Percentiles rank a stretch among this genome's conserved stretches.
Conservation (phyloP, 1,140 invertebrate genomes). For the Scaptomyza pallida region DNA sequence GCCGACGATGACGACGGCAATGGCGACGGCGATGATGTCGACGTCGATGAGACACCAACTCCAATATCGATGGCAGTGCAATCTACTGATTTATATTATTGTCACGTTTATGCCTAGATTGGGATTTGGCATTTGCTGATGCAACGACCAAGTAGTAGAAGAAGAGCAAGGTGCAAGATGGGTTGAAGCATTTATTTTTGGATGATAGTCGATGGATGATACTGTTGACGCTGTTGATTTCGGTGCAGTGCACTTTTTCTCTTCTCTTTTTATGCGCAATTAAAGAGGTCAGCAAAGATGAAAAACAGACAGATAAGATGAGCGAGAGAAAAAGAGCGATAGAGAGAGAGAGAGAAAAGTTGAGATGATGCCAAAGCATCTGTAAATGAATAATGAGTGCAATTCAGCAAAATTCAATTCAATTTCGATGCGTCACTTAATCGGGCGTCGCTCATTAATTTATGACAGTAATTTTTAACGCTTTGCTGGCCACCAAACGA, state of each 20-base stretch:
- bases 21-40: constrained; percentile 15
- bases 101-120: constrained; percentile 74
- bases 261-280: constrained; percentile 65
- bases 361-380: constrained; percentile 43
- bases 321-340: too few species aligned
- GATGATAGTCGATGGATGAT: constrained; percentile 1
- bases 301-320: neutral
- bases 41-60: constrained; percentile 1
- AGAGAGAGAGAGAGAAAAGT: neutral
- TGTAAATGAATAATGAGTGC: constrained; percentile 81
- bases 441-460: constrained; percentile 71
- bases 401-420: constrained; percentile 79
- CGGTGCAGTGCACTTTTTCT: constrained; percentile 59
- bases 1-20: constrained; percentile 34
- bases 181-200: constrained; percentile 2
- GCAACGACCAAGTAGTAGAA: too few species aligned
- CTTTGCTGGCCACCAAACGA: constrained; percentile 64
- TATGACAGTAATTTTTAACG: constrained; percentile 80
- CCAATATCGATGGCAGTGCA: constrained; percentile 32
- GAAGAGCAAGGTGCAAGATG: constrained; percentile 19
- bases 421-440: constrained; percentile 75
- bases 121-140: constrained; percentile 53
- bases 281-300: constrained; percentile 34
- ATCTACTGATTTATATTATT: constrained; percentile 76
- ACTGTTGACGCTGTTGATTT: constrained; percentile 8